Conservation (phyloP, 2,113 vertebrate genomes). For the Etheostoma cragini region DNA sequence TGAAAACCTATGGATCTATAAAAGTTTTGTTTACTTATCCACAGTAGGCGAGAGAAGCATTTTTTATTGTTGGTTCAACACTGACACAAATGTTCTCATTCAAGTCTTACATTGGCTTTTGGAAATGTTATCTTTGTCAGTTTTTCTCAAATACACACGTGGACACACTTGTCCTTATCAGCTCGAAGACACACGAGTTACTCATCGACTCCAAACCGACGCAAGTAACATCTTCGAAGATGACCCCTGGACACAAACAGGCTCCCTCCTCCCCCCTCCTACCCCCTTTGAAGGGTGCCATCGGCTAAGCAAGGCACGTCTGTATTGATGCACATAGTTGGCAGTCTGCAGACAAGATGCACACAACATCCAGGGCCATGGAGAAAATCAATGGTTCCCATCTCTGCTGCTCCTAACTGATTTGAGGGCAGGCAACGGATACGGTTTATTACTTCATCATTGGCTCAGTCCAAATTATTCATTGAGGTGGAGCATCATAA, state of each 20-base stretch:
- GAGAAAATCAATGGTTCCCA: conserved; percentile 80
- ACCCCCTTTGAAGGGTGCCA: conserved; percentile 71
- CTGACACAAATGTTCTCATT: conserved; percentile 8
- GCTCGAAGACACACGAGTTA: conserved; percentile 33
- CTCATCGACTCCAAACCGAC: conserved; percentile 45
- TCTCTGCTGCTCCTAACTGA: conserved; percentile 56
- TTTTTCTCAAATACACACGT: conserved; percentile 14
- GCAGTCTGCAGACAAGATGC: conserved; percentile 76
- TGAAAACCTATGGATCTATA: background rate
- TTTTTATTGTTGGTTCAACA: background rate
- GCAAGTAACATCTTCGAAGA: conserved; percentile 37
- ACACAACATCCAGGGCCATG: conserved; percentile 69
- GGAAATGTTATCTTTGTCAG: conserved; percentile 4
- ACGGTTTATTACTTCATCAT: conserved; percentile 78
- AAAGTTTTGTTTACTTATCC: background rate
- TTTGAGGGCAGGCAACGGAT: conserved; percentile 54
- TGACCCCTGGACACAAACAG: conserved; percentile 70
- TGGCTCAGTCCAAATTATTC: conserved; percentile 64
- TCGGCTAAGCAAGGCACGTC: conserved; percentile 74
- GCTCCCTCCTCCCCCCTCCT: conserved; percentile 23
- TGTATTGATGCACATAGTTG: conserved; percentile 77
- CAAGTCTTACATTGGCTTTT: conserved; percentile 4
- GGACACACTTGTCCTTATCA: conserved; percentile 35
- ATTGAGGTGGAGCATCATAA: conserved; percentile 56
- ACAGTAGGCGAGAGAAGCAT: background rate